These are phyloP conservation scores for Camptogramma bilineatum DNA, from an alignment of 2,888 invertebrate species.

Conservation along the genomic window DNA sequence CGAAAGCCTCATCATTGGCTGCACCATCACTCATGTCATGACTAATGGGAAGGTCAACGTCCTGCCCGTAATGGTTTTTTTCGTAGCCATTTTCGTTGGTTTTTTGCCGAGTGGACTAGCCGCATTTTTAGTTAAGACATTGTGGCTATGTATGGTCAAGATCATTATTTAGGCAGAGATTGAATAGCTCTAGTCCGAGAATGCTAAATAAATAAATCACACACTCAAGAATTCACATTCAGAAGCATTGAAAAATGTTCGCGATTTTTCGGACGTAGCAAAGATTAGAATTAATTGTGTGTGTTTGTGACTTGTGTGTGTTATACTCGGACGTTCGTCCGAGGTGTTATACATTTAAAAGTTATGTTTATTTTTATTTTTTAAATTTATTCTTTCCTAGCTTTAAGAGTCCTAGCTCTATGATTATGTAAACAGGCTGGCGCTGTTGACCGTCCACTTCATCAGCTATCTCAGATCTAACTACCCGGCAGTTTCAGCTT, in stretches of 20 bases:
- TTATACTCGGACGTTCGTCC: too few relatives aligned
- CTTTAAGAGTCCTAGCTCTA: conserved; percentile 8
- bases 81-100: conserved; percentile 39
- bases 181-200: conserved; percentile 16
- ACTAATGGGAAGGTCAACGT: conserved; percentile 48
- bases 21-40: conserved; percentile 46
- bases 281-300: too few relatives aligned
- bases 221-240: neutral
- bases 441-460: conserved; percentile 25
- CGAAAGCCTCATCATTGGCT: conserved; percentile 45
- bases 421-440: conserved; percentile 22
- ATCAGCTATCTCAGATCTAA: conserved; percentile 25
- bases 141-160: conserved; percentile 37
- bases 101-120: conserved; percentile 45
- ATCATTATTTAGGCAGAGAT: conserved; percentile 41
- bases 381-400: neutral
- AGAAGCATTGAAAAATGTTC: too few relatives aligned
- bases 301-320: too few relatives aligned
- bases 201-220: conserved; percentile 12
- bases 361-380: neutral
- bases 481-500: conserved; percentile 21
- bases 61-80: conserved; percentile 43
- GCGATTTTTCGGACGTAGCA: too few relatives aligned
- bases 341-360: neutral
- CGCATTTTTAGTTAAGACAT: conserved; percentile 44